These are phyloP conservation scores for Malurus elegans DNA, from an alignment of 2,113 vertebrate species.

Conservation along the genomic window DNA sequence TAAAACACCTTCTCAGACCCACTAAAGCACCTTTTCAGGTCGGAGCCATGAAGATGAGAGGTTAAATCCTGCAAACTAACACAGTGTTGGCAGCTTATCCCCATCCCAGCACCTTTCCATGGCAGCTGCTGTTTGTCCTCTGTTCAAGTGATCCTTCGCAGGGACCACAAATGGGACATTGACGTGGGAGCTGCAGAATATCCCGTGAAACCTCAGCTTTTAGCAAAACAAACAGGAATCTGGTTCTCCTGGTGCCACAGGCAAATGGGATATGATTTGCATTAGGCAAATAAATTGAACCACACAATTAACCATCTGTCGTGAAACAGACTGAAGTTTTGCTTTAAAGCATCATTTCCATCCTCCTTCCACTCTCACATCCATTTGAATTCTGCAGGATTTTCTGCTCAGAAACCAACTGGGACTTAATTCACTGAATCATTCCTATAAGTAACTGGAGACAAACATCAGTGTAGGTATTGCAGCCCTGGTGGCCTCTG, in stretches of 20 bases:
- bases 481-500: neutral
- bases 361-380: neutral
- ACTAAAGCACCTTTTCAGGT: neutral
- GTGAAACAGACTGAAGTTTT: neutral
- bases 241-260: neutral
- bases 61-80: neutral
- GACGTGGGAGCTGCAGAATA: neutral
- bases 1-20: neutral
- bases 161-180: neutral
- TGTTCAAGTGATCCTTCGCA: neutral
- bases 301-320: conserved; percentile 40
- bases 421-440: neutral
- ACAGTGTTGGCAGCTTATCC: fast-evolving
- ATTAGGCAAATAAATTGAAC: conserved; percentile 43
- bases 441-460: neutral
- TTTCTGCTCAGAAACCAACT: neutral
- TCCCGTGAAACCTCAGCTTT: neutral
- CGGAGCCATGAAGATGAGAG: neutral
- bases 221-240: neutral
- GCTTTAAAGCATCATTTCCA: conserved; percentile 19
- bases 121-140: neutral
- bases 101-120: neutral
- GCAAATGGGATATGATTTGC: conserved; percentile 2
- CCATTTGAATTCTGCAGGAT: neutral
- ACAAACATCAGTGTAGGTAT: neutral